phyloP scores from a whole-genome alignment of 92 coral and sea anemone genomes.

The Zoanthus solanderi region DNA sequence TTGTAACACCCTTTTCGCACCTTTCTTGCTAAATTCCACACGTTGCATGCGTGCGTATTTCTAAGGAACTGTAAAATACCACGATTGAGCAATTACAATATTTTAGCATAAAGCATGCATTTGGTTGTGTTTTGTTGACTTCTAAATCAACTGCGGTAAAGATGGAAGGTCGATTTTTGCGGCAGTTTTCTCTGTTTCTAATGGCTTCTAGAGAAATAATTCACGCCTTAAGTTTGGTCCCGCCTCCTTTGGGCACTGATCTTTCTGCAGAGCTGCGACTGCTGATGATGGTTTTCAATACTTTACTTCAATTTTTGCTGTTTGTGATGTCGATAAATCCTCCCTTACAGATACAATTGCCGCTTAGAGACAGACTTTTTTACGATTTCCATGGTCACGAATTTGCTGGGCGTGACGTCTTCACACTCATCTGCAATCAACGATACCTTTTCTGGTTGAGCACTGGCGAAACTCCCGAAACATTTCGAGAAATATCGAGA shows the following conservation, averaged over 20 bases:
- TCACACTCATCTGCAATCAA: constrained; percentile 39
- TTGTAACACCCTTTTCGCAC: constrained; percentile 44
- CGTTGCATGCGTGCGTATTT: constrained; percentile 26
- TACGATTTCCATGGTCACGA: constrained; percentile 41
- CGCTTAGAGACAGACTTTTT: constrained; percentile 43
- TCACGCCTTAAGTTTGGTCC: constrained; percentile 40
- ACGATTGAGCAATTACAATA: background rate
- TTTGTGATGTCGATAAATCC: constrained; percentile 42
- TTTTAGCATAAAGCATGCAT: constrained; percentile 30
- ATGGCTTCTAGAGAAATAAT: constrained; percentile 47
- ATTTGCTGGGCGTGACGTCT: constrained; percentile 53
- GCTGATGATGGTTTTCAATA: constrained; percentile 43
- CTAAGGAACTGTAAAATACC: constrained; percentile 9
- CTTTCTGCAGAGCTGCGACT: constrained; percentile 40
- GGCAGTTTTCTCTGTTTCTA: constrained; percentile 32
- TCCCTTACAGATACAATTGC: constrained; percentile 45
- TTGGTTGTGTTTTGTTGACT: constrained; percentile 39
- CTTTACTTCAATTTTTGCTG: constrained; percentile 35
- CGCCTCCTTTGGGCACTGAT: constrained; percentile 52
- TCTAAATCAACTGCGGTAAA: constrained; percentile 39
- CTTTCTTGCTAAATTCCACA: constrained; percentile 51
- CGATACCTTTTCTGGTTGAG: constrained; percentile 35
- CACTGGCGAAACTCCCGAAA: constrained; percentile 38
- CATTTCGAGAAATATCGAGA: constrained; percentile 28
- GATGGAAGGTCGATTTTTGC: constrained; percentile 47